A percentile compares a stretch with the other conserved stretches of the same genome.
phyloP scores from a whole-genome alignment of 1,140 invertebrate species.

The Arion vulgaris region DNA sequence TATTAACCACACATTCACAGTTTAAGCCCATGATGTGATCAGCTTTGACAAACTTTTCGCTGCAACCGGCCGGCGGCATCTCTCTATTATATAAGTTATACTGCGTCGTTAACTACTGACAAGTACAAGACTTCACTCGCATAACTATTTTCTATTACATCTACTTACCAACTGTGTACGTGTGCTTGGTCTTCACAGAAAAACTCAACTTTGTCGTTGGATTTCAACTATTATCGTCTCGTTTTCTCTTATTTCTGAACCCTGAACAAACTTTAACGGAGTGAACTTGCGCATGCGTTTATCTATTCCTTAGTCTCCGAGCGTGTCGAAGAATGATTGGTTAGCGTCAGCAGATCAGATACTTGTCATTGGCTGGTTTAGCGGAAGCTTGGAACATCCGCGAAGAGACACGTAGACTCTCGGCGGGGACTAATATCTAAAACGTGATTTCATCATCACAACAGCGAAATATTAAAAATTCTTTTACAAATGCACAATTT shows the following conservation, averaged over 20 bases:
- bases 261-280: conserved; percentile 7
- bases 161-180: too few relatives aligned
- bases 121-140: too few relatives aligned
- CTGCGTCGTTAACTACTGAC: too few relatives aligned
- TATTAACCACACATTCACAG: too few relatives aligned
- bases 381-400: conserved; percentile 22
- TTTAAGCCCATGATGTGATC: too few relatives aligned
- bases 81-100: too few relatives aligned
- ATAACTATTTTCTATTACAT: too few relatives aligned
- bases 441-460: background rate
- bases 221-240: background rate
- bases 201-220: too few relatives aligned
- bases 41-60: too few relatives aligned
- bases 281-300: conserved; percentile 11
- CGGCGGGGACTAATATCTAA: conserved; percentile 6
- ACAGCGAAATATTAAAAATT: background rate
- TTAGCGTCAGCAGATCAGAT: conserved; percentile 29
- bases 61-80: too few relatives aligned
- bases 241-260: background rate
- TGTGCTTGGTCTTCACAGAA: too few relatives aligned
- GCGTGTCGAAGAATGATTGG: conserved; percentile 47
- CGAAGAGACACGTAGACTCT: conserved; percentile 41
- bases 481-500: background rate
- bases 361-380: conserved; percentile 35
- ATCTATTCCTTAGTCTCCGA: conserved; percentile 13